Evolutionary conservation across 1,140 invertebrate genomes (phyloP).

Genomic region (Zaprionus ghesquierei): DNA sequence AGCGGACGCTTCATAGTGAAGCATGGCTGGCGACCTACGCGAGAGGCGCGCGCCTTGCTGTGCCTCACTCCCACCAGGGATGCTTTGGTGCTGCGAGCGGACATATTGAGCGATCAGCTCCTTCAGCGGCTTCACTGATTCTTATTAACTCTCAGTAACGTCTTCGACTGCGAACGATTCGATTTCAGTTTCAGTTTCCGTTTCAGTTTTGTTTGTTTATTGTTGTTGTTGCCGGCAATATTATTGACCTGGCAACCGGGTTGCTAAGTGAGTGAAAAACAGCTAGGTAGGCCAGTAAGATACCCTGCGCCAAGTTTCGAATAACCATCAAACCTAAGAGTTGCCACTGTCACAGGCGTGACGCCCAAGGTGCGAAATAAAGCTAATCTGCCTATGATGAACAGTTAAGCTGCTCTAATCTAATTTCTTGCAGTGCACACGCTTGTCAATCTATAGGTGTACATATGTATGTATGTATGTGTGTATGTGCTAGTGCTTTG

Average conservation of each 20-base stretch:
- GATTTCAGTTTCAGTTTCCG: neutral
- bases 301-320: no score
- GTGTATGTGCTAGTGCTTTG: constrained; percentile 20
- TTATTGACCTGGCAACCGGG: neutral
- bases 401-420: neutral
- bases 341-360: neutral
- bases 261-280: neutral
- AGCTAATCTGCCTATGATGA: no score
- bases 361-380: no score
- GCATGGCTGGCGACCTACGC: constrained; percentile 20
- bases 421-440: constrained; percentile 25
- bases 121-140: no score
- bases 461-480: constrained; percentile 15
- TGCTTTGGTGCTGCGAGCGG: neutral
- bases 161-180: no score
- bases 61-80: accelerated
- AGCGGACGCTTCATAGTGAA: constrained; percentile 42
- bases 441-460: constrained; percentile 18
- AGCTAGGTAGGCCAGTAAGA: no score
- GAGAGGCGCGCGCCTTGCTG: neutral
- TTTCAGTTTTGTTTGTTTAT: neutral
- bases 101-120: no score
- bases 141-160: neutral
- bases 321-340: no score
- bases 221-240: neutral